phyloP scores from a whole-genome alignment of 2,113 vertebrate genomes.

The Cyphomyrus plagiostoma region DNA sequence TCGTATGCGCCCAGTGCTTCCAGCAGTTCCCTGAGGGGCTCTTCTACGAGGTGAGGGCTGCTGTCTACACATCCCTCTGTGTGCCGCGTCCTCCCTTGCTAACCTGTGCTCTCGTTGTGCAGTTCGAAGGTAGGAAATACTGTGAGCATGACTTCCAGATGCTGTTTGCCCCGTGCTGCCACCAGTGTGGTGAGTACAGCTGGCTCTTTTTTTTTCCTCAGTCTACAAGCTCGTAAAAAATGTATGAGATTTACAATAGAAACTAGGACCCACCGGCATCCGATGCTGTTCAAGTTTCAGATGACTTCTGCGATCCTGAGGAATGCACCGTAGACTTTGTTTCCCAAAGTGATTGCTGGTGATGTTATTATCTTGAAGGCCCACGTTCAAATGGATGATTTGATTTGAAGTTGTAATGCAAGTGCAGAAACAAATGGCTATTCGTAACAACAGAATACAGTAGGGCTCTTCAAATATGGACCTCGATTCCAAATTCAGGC shows the following conservation, averaged over 20 bases:
- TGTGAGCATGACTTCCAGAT: conserved; percentile 99
- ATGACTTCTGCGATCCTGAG: neutral
- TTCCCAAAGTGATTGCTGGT: neutral
- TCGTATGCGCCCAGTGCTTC: conserved; percentile 95
- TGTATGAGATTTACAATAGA: neutral
- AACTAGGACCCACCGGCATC: neutral
- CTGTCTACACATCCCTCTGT: neutral
- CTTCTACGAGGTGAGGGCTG: conserved; percentile 84
- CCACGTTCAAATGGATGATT: neutral
- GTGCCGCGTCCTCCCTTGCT: neutral
- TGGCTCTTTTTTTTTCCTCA: neutral
- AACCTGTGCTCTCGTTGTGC: conserved; percentile 25
- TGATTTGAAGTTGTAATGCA: neutral
- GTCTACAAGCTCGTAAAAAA: neutral
- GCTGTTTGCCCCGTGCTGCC: conserved; percentile 96
- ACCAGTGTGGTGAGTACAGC: conserved; percentile 86
- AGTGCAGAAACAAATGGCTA: neutral
- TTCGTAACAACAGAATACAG: neutral
- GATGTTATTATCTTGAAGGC: neutral
- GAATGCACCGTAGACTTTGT: neutral
- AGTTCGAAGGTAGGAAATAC: conserved; percentile 98
- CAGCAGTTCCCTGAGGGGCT: conserved; percentile 94
- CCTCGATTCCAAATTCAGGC: no score
- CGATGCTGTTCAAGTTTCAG: neutral
- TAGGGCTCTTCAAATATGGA: neutral